Evolutionary conservation across 2,888 invertebrate genomes (phyloP), one percentile per base, ranked within the genome.

Genomic region (Altica lythri): DNA sequence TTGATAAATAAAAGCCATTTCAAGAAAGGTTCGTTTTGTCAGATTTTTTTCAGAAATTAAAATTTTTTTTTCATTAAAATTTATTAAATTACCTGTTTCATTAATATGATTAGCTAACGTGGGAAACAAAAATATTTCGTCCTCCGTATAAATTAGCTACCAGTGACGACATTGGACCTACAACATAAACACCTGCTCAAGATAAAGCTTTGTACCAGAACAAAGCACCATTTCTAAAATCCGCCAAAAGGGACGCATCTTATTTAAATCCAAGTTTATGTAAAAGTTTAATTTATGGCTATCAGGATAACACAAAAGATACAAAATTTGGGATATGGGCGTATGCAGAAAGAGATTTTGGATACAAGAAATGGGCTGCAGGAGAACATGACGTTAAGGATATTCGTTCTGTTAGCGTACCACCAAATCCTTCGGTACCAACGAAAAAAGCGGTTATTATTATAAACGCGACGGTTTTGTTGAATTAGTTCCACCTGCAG

Each of bases 391-490:
- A n/a, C n/a, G n/a, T n/a, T n/a, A n/a, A n/a, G n/a, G n/a, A n/a
- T n/a, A n/a, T n/a, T n/a, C n/a, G n/a, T 2, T 42, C 47, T 19
- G 47, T 51, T n/a, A 47, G 27, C 14, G 55, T 42, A 2, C 51
- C 51, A 29, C n/a, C n/a, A n/a, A 69, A 65, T 2, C 73, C 74
- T 8, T 72, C 74, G 1, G 65, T 75, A 30, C 75, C 75, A 1
- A 67, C 72, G 1, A 59, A 56, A 68, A 66, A 54, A 70, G 74
- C 61, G 75, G 74, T 17, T 79, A 75, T 50, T 60, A 64, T 34
- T 13, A 69, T n/a, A 63, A 67, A 34, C 50, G 52, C 12, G n/a
- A 63, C 25, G 70, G 65, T 6, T 61, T 62, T 16, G 32, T 72
- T 4, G 44, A 67, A 6, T 71, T 71, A 54, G 60, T 67, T 30